Evolutionary conservation across 2,888 invertebrate species (phyloP).

Genomic region (Acleris holmiana): DNA sequence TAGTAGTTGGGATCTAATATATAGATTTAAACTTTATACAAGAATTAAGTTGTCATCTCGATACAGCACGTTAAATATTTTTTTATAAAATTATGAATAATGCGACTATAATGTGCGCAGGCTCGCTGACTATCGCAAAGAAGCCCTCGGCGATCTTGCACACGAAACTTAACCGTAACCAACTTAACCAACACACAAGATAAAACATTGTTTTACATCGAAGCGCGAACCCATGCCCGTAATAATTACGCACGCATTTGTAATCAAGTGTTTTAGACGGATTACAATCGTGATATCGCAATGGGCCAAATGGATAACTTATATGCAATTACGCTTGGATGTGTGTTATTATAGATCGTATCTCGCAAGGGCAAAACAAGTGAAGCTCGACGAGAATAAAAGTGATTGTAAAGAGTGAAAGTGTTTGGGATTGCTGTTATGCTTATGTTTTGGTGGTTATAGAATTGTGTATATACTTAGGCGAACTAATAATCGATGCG

Average conservation of each 20-base stretch:
- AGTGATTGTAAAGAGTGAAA: constrained; percentile 2
- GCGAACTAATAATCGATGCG: too few relatives aligned
- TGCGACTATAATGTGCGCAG: background rate
- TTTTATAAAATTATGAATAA: background rate
- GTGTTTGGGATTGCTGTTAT: background rate
- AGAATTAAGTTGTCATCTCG: background rate
- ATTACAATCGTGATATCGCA: constrained; percentile 51
- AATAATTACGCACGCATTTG: constrained; percentile 57
- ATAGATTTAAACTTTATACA: too few relatives aligned
- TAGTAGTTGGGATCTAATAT: too few relatives aligned
- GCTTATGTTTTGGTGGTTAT: too few relatives aligned
- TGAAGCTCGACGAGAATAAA: constrained; percentile 8
- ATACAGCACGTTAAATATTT: background rate
- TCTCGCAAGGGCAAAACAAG: constrained; percentile 23
- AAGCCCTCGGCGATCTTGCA: constrained; percentile 36
- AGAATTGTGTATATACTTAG: too few relatives aligned
- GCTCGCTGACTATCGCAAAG: constrained; percentile 30
- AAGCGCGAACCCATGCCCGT: constrained; percentile 47
- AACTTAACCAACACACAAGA: constrained; percentile 28
- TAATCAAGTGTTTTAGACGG: constrained; percentile 54
- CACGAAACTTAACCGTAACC: constrained; percentile 24
- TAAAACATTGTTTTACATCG: constrained; percentile 25
- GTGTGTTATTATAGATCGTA: constrained; percentile 29
- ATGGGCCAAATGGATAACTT: constrained; percentile 36
- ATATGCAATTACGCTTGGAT: constrained; percentile 19